Evolutionary conservation across 2,888 invertebrate genomes (phyloP), one percentile per base, ranked within the genome.

Genomic region (Agriopis leucophaearia): DNA sequence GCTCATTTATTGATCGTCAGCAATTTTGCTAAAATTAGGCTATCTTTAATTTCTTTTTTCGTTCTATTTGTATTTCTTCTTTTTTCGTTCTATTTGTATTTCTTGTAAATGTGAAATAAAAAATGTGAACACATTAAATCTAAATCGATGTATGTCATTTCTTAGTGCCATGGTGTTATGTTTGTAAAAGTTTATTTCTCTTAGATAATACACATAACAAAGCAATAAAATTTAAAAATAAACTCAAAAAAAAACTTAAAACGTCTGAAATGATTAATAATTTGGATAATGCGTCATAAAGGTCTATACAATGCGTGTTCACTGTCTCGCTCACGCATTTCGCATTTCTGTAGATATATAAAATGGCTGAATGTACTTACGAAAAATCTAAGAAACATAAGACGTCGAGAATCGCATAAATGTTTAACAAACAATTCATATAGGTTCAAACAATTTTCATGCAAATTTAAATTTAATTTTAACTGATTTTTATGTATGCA

Each of bases 91-190:
- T 65, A 40, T 58, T 42, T 47, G n/a, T 57, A 57, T 38, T 38
- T 51, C 13, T 64, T 10, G 45, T 13, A n/a, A n/a, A 56, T 47
- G 5, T 0, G 8, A 57, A 9, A 35, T 36, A n/a, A 50, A 27
- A 59, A 27, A 27, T 27, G 42, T 59, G n/a, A 42, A 38, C 7
- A 42, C 16, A n/a, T 48, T 18, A 47, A 50, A 57, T 57, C 36
- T 38, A n/a, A 64, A 58, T 55, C 18, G 52, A 57, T 66, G 54
- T 57, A 52, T 54, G 50, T 68, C 51, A 36, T 61, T 66, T 66
- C 12, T 36, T 35, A 52, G 70, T 72, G 63, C 63, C 63, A 67
- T 67, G 63, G 56, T 64, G 66, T 69, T 60, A 64, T 67, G 54
- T 59, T 67, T 70, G 16, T 63, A 47, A 70, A 69, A 58, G 63